Evolutionary conservation across 1,140 invertebrate genomes (phyloP), one percentile per base, ranked within the genome.

Genomic region (Zaprionus kolodkinae): DNA sequence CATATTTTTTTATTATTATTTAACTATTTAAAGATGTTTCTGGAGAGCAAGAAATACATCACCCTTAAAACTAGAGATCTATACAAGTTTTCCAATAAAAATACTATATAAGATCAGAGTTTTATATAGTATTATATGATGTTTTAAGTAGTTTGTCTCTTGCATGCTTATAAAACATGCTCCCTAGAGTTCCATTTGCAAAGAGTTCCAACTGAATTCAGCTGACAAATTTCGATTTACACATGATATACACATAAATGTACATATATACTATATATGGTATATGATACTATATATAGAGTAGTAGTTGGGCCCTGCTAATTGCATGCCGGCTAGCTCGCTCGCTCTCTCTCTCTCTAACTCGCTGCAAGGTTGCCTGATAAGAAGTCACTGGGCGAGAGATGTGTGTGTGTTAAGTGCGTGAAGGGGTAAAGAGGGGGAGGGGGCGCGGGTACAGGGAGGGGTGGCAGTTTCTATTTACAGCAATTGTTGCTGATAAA

Each of bases 401-500:
- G 27, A 30, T 30, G 27, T 30, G 27, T 30, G 27, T 30, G 27
- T 30, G 27, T 30, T 21, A 21, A 21, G 3, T 30, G 27, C 6
- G 27, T 30, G 27, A 6, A 30, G 27, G 27, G 27, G 27, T 30
- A 30, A 30, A 30, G 21, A 21, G 21, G 21, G 17, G 45, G 0
- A 13, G 38, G 5, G 12, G 6, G n/a, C 2, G 40, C 2, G n/a
- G n/a, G 21, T 21, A 21, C 13, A 6, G 2, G 7, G n/a, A 4
- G n/a, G 12, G n/a, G n/a, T 17, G 7, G 17, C 45, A 21, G 11
- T 21, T 50, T 21, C 21, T 50, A 50, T 50, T 50, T 50, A 25
- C 45, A 50, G 45, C 45, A 50, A 50, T 50, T 25, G 45, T 50
- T 21, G 45, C 45, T 50, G 45, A 50, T 50, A 50, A 50, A 50